These are phyloP conservation scores for Osmerus eperlanus DNA, from an alignment of 2,113 vertebrate genomes.

Conservation along the genomic window DNA sequence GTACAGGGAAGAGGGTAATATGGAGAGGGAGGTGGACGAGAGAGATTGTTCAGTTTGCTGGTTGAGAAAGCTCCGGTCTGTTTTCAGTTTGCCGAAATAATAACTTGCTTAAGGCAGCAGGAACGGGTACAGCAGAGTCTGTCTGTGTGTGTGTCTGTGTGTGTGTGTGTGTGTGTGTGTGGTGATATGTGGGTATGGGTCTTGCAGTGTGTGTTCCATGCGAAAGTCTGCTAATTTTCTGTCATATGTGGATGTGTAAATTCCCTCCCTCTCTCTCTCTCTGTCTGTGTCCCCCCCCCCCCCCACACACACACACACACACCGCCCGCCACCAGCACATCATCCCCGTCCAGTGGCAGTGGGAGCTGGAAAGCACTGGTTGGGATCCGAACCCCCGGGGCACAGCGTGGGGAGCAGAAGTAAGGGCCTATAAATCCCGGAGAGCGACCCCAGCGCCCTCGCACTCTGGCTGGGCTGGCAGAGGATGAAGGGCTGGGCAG, in stretches of 20 bases:
- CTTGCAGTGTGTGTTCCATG: neutral
- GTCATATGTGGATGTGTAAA: neutral
- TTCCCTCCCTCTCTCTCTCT: too few relatives aligned
- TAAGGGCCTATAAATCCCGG: conserved; percentile 80
- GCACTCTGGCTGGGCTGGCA: conserved; percentile 71
- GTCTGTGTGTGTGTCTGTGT: neutral
- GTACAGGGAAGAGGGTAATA: too few relatives aligned
- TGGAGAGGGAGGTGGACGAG: too few relatives aligned
- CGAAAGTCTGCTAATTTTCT: neutral
- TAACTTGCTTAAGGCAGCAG: neutral
- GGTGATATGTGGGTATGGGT: neutral
- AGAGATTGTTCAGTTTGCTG: neutral
- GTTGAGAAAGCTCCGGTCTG: neutral
- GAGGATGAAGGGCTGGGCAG: conserved; percentile 58
- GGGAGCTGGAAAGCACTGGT: conserved; percentile 79
- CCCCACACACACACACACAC: too few relatives aligned
- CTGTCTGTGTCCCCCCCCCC: too few relatives aligned
- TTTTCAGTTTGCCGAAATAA: neutral
- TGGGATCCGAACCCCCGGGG: conserved; percentile 69
- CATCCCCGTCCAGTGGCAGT: conserved; percentile 53
- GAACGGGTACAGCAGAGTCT: neutral
- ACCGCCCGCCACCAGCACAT: neutral
- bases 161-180: neutral
- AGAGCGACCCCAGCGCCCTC: conserved; percentile 70
- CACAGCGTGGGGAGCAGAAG: conserved; percentile 44